phyloP scores from a whole-genome alignment of 2,888 invertebrate species.

The Drosophila histrio region DNA sequence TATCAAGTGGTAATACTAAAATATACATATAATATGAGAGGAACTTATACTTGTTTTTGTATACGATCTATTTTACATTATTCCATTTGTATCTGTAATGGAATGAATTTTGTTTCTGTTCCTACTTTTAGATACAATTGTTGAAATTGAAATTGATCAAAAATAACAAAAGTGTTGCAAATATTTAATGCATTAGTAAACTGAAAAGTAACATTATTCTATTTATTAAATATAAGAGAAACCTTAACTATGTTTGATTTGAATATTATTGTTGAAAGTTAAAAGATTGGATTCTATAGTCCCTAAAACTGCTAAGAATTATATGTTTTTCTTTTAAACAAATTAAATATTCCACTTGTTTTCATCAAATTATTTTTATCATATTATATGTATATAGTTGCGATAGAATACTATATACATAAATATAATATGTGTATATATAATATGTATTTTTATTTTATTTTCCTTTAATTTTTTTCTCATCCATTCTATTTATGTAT shows the following conservation, averaged over 20 bases:
- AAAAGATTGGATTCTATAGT: too few species aligned
- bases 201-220: background rate
- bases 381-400: background rate
- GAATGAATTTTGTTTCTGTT: slow-evolving; percentile 35
- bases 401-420: background rate
- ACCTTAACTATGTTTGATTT: too few species aligned
- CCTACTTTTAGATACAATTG: slow-evolving; percentile 43
- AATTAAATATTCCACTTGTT: too few species aligned
- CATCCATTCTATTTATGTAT: slow-evolving; percentile 70
- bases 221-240: too few species aligned
- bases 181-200: background rate
- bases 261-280: too few species aligned
- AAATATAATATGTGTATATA: slow-evolving; percentile 4
- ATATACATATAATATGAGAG: too few species aligned
- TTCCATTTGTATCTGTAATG: slow-evolving; percentile 38
- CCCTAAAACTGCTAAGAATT: too few species aligned
- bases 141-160: slow-evolving; percentile 20
- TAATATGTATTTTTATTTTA: slow-evolving; percentile 28
- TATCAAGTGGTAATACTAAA: background rate
- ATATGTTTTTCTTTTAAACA: too few species aligned
- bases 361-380: background rate
- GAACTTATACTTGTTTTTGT: too few species aligned
- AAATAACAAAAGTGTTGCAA: slow-evolving; percentile 7
- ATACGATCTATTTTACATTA: too few species aligned
- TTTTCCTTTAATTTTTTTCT: slow-evolving; percentile 22